phyloP scores from a whole-genome alignment of 2,113 vertebrate species.

The Polyodon spathula region DNA sequence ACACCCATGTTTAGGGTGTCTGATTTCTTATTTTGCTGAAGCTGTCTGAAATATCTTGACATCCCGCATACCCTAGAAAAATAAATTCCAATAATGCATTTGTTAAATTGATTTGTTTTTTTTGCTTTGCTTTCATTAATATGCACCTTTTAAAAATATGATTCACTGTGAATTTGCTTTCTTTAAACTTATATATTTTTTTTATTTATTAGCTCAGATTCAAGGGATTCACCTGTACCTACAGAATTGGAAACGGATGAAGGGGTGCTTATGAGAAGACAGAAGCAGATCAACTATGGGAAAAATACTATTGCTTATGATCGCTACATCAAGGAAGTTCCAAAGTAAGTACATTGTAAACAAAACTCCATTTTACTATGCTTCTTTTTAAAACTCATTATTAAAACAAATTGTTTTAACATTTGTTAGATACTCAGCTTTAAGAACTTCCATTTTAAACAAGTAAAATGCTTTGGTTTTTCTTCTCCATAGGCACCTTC shows the following conservation, averaged over 20 bases:
- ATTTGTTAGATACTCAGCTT: too few species aligned
- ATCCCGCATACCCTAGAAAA: too few species aligned
- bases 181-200: background rate
- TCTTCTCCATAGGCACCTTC: constrained; percentile 58
- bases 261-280: constrained; percentile 74
- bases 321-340: constrained; percentile 80
- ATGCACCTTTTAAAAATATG: background rate
- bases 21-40: too few species aligned
- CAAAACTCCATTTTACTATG: background rate
- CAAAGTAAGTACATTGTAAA: constrained; percentile 60
- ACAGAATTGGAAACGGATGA: constrained; percentile 85
- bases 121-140: background rate
- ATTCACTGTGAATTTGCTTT: background rate
- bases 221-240: constrained; percentile 62
- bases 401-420: too few species aligned
- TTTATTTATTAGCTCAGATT: constrained; percentile 67
- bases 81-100: too few species aligned
- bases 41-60: too few species aligned
- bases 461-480: background rate
- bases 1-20: too few species aligned
- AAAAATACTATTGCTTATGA: constrained; percentile 94
- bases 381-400: too few species aligned
- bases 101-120: background rate
- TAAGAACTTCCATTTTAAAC: too few species aligned
- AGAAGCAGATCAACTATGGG: constrained; percentile 95